Conservation (phyloP, 2,888 invertebrate species). For the Leptothorax acervorum region DNA sequence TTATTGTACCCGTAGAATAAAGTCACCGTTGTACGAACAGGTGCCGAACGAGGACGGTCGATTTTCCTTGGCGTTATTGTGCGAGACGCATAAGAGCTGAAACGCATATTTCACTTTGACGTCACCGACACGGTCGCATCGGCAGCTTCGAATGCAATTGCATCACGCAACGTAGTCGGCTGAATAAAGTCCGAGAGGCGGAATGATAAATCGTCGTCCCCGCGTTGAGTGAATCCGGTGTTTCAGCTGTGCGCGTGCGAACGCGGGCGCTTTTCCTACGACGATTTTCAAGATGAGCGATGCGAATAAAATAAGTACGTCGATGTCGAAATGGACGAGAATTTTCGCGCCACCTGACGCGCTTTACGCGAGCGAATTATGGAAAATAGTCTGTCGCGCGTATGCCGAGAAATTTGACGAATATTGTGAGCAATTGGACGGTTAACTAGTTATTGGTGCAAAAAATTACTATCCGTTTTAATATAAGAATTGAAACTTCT, state of each 20-base stretch:
- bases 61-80: constrained; percentile 63
- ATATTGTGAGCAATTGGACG: constrained; percentile 9
- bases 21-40: constrained; percentile 51
- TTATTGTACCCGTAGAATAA: constrained; percentile 56
- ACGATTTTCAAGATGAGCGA: constrained; percentile 48
- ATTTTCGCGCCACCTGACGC: constrained; percentile 35
- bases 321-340: constrained; percentile 15
- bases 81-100: constrained; percentile 54
- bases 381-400: constrained; percentile 35
- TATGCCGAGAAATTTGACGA: background rate
- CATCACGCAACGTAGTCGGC: constrained; percentile 59
- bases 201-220: constrained; percentile 68
- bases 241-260: constrained; percentile 39
- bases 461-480: background rate
- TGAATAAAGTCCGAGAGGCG: constrained; percentile 72
- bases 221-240: constrained; percentile 54
- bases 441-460: background rate
- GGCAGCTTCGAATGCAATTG: constrained; percentile 61
- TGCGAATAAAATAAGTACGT: constrained; percentile 47
- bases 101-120: constrained; percentile 67
- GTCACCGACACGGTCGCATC: constrained; percentile 65
- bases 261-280: constrained; percentile 27
- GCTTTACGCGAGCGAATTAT: constrained; percentile 35
- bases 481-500: background rate
- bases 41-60: constrained; percentile 60